Conservation (phyloP, 1,140 invertebrate genomes). For the Ceratosolen solmsi region DNA sequence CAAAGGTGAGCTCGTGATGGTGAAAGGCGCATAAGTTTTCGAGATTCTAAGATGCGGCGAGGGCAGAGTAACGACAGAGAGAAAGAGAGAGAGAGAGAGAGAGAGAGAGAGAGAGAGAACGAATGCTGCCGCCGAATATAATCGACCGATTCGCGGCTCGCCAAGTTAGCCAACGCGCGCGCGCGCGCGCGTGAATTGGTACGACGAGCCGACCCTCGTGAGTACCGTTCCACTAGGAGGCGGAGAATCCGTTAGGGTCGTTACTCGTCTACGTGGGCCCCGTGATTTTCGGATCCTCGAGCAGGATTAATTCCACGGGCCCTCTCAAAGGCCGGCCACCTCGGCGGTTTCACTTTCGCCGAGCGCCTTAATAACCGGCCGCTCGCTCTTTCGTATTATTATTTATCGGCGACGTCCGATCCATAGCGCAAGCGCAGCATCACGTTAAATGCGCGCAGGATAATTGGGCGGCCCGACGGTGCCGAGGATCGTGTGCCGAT, state of each 20-base stretch:
- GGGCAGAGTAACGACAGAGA: no score
- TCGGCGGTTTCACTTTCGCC: background rate
- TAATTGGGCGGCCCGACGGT: background rate
- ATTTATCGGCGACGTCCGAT: no score
- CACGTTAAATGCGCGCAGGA: background rate
- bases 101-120: no score
- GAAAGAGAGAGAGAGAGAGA: no score
- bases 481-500: background rate
- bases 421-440: no score
- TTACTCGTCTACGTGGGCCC: background rate
- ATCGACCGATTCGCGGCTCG: background rate
- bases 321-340: background rate
- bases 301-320: background rate
- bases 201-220: background rate
- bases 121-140: background rate
- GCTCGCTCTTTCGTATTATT: background rate
- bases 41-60: conserved; percentile 6
- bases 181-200: no score
- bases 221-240: background rate
- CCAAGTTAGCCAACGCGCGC: background rate
- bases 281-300: background rate
- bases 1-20: conserved; percentile 9
- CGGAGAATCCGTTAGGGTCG: conserved; percentile 1
- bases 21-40: conserved; percentile 3
- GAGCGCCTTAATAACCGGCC: background rate